Percentiles rank a stretch among this genome's conserved stretches.
Evolutionary conservation across 2,797 vertebrate species (phyloP).

Genomic region (Acestrorhynchus altus): DNA sequence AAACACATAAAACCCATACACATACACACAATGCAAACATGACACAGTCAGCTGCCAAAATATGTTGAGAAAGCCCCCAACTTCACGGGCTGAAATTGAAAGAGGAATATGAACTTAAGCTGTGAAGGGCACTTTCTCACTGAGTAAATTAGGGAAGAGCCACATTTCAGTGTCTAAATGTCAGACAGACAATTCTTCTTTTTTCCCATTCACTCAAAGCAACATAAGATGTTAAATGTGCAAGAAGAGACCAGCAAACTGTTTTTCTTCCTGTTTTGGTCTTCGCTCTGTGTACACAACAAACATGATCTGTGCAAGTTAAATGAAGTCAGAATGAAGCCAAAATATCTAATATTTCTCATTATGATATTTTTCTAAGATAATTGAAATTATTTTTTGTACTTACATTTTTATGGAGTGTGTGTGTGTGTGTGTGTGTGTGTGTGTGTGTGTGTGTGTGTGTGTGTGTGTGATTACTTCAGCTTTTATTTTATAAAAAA

Average conservation of each 20-base stretch:
- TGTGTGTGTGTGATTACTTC: no score
- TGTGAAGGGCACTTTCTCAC: conserved; percentile 57
- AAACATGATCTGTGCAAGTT: no score
- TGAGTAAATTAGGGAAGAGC: conserved; percentile 52
- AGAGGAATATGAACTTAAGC: conserved; percentile 25
- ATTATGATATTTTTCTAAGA: no score
- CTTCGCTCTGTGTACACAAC: no score
- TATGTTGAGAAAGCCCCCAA: conserved; percentile 36
- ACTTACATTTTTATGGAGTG: no score
- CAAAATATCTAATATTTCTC: no score
- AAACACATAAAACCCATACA: not conserved
- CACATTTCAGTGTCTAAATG: conserved; percentile 33
- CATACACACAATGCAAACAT: not conserved
- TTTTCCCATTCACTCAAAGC: not conserved
- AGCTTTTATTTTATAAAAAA: no score
- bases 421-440: no score
- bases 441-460: no score
- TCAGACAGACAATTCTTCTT: conserved; percentile 40
- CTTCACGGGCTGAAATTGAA: conserved; percentile 21
- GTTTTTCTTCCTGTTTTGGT: conserved; percentile 30
- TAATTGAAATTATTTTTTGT: no score
- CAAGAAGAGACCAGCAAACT: conserved; percentile 8
- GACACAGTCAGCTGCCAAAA: not conserved
- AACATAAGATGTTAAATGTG: conserved; percentile 43
- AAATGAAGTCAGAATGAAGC: no score